Percentiles rank a stretch among this genome's conserved stretches.
Conservation (phyloP, 2,797 vertebrate species). For the Myioborus melanocephalus region DNA sequence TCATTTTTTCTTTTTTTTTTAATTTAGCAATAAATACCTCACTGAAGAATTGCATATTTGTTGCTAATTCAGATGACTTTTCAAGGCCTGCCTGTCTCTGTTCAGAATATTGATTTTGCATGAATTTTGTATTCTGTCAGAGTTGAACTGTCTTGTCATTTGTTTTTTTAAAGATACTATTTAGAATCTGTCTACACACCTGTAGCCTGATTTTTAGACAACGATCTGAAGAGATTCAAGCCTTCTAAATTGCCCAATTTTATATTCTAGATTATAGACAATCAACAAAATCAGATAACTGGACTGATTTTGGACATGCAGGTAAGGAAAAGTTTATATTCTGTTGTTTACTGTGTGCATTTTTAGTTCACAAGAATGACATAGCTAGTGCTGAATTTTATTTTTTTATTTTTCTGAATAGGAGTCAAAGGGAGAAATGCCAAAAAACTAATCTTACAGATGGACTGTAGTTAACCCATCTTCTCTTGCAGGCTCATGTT, state of each 20-base stretch:
- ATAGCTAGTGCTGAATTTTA: neutral
- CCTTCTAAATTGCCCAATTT: neutral
- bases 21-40: neutral
- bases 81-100: neutral
- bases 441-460: neutral
- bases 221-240: neutral
- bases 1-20: neutral
- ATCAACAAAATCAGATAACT: constrained; percentile 87
- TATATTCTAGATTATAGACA: constrained; percentile 84
- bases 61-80: neutral
- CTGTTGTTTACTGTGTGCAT: neutral
- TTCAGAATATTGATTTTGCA: neutral
- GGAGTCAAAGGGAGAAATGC: neutral
- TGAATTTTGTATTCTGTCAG: neutral
- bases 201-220: neutral
- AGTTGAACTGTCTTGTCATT: neutral
- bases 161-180: neutral
- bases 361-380: neutral
- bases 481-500: neutral
- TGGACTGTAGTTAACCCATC: neutral
- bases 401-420: neutral
- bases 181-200: neutral
- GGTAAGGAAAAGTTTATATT: constrained; percentile 73
- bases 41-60: neutral
- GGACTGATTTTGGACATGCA: constrained; percentile 82